phyloP scores from a whole-genome alignment of 2,113 vertebrate genomes.

The Nansenia antarctica region DNA sequence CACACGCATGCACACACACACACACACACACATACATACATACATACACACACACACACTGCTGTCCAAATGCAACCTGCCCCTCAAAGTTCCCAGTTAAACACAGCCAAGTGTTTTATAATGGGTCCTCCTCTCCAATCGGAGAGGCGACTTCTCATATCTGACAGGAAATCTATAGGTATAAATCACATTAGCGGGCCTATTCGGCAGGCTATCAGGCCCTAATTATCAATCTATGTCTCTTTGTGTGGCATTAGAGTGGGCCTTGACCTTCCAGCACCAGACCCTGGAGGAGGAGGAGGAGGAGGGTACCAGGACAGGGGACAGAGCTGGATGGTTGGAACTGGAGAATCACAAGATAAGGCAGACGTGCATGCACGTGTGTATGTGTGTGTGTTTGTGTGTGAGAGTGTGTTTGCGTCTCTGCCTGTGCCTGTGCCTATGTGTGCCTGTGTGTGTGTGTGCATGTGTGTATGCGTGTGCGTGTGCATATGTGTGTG shows the following conservation, averaged over 20 bases:
- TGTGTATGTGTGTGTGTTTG: too few relatives aligned
- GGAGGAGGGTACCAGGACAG: constrained; percentile 31
- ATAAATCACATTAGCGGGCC: constrained; percentile 95
- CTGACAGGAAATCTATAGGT: constrained; percentile 98
- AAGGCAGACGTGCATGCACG: constrained; percentile 7
- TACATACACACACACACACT: constrained; percentile 45
- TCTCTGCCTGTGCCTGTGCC: too few relatives aligned
- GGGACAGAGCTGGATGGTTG: constrained; percentile 67
- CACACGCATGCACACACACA: too few relatives aligned
- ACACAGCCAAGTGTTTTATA: constrained; percentile 85
- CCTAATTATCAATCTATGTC: constrained; percentile 97
- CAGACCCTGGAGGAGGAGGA: constrained; percentile 55
- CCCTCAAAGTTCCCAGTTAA: constrained; percentile 78
- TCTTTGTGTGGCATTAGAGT: constrained; percentile 90
- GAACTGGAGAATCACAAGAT: too few relatives aligned
- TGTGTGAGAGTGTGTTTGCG: too few relatives aligned
- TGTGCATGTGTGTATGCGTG: constrained; percentile 11
- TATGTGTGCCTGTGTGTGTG: too few relatives aligned
- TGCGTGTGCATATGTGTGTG: too few relatives aligned
- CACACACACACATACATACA: constrained; percentile 37
- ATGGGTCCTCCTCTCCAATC: constrained; percentile 94
- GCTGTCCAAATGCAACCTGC: constrained; percentile 72
- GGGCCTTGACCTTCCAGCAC: constrained; percentile 89
- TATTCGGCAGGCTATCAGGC: constrained; percentile 87
- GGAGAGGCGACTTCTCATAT: constrained; percentile 92